A percentile compares a stretch with the other conserved stretches of the same genome.
Evolutionary conservation across 2,888 invertebrate species (phyloP).

Genomic region (Drosophila paranaensis): DNA sequence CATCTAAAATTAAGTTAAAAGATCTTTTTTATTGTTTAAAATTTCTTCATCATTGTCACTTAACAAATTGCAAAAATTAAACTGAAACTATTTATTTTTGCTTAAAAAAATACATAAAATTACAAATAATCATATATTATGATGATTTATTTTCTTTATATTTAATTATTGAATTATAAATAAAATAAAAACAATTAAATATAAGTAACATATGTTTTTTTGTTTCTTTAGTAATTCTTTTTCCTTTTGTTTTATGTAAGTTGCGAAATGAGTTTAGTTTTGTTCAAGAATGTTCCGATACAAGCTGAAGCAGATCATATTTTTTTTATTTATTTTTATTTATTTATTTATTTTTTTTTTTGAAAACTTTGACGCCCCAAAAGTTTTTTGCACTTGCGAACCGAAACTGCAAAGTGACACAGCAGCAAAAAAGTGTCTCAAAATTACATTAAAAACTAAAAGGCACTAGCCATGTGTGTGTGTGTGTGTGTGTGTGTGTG

Average conservation of each 20-base stretch:
- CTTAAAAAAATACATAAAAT: too few species aligned
- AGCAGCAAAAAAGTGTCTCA: slow-evolving; percentile 64
- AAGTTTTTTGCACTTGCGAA: slow-evolving; percentile 58
- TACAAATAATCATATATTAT: too few species aligned
- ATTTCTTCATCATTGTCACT: too few species aligned
- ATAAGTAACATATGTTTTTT: not conserved
- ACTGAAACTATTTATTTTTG: too few species aligned
- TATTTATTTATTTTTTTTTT: slow-evolving; percentile 16
- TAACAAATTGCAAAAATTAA: too few species aligned
- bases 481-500: slow-evolving; percentile 33
- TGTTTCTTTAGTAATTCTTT: not conserved
- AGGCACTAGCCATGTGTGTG: slow-evolving; percentile 49
- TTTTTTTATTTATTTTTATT: slow-evolving; percentile 5
- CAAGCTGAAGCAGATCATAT: slow-evolving; percentile 19
- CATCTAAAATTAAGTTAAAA: too few species aligned
- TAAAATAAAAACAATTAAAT: not conserved
- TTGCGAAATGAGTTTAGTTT: slow-evolving; percentile 35
- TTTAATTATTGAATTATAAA: not conserved
- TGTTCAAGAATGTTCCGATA: slow-evolving; percentile 16
- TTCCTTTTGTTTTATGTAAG: not conserved
- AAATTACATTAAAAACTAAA: slow-evolving; percentile 79
- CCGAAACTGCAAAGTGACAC: slow-evolving; percentile 64
- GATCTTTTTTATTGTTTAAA: too few species aligned
- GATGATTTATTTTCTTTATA: not conserved
- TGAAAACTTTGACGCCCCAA: slow-evolving; percentile 42